phyloP scores from a whole-genome alignment of 2,888 invertebrate genomes.

The Matsumyia berberina region DNA sequence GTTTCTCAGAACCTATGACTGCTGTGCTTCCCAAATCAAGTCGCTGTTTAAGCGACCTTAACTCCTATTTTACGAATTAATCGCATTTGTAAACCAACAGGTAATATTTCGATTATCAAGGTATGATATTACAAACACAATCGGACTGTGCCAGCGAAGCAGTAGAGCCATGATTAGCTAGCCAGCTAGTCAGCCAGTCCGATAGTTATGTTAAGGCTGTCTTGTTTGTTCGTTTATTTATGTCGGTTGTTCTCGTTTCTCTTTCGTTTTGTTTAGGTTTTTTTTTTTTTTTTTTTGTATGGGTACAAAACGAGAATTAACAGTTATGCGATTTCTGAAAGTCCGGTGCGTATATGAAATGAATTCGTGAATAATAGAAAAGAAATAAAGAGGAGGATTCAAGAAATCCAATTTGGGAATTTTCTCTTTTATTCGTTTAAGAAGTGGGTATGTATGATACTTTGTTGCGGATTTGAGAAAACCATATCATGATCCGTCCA shows the following conservation, averaged over 20 bases:
- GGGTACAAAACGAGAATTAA: constrained; percentile 32
- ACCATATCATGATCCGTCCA: not conserved
- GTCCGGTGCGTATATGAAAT: constrained; percentile 20
- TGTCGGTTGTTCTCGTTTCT: constrained; percentile 25
- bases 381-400: not conserved
- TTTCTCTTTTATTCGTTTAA: not conserved
- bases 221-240: constrained; percentile 19
- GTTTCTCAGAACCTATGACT: constrained; percentile 6
- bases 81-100: constrained; percentile 1
- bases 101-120: constrained; percentile 11
- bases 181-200: too few species aligned
- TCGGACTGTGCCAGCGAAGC: constrained; percentile 23
- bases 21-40: not conserved
- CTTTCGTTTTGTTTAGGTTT: constrained; percentile 28
- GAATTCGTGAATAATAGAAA: constrained; percentile 11
- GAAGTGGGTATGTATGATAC: not conserved
- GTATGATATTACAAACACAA: not conserved
- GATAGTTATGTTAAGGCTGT: too few species aligned
- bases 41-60: constrained; percentile 1
- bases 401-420: not conserved
- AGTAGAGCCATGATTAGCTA: constrained; percentile 4
- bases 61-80: not conserved
- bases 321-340: constrained; percentile 41
- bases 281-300: not conserved
- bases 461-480: not conserved